phyloP scores from a whole-genome alignment of 2,797 vertebrate genomes.

The Melanotaenia parkinsoni region DNA sequence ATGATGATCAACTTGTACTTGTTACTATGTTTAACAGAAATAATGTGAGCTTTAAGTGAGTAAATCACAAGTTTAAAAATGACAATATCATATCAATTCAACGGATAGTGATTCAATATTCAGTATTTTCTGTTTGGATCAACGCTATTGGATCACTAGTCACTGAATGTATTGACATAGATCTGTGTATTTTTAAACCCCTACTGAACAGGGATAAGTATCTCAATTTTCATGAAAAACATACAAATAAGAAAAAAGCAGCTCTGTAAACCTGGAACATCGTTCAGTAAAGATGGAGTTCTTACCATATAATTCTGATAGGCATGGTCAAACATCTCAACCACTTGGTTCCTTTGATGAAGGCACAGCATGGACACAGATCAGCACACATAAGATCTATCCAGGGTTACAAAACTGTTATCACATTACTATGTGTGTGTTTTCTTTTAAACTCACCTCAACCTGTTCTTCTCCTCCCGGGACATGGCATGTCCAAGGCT shows the following conservation, averaged over 20 bases:
- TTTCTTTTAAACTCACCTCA: conserved; percentile 75
- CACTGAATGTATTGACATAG: too few relatives aligned
- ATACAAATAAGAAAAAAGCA: background rate
- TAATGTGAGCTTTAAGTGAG: too few relatives aligned
- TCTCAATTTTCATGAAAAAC: background rate
- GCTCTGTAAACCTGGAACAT: background rate
- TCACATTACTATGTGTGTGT: background rate
- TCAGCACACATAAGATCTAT: conserved; percentile 2
- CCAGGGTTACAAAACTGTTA: background rate
- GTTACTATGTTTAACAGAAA: too few relatives aligned
- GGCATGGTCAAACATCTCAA: conserved; percentile 99
- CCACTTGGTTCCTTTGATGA: conserved; percentile 90
- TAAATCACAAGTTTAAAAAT: too few relatives aligned
- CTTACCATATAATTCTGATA: conserved; percentile 99
- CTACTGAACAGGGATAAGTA: background rate
- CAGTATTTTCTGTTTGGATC: too few relatives aligned
- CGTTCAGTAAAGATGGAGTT: conserved; percentile 12
- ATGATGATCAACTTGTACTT: too few relatives aligned
- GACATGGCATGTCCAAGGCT: conserved; percentile 74
- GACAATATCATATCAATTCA: too few relatives aligned
- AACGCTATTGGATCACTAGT: too few relatives aligned
- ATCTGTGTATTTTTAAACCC: too few relatives aligned
- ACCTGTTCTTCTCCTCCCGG: conserved; percentile 77
- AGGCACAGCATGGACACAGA: conserved; percentile 23
- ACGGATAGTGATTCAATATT: too few relatives aligned